Evolutionary conservation across 2,888 invertebrate species (phyloP), one percentile per base, ranked within the genome.

Genomic region (Ectemnius continuus): DNA sequence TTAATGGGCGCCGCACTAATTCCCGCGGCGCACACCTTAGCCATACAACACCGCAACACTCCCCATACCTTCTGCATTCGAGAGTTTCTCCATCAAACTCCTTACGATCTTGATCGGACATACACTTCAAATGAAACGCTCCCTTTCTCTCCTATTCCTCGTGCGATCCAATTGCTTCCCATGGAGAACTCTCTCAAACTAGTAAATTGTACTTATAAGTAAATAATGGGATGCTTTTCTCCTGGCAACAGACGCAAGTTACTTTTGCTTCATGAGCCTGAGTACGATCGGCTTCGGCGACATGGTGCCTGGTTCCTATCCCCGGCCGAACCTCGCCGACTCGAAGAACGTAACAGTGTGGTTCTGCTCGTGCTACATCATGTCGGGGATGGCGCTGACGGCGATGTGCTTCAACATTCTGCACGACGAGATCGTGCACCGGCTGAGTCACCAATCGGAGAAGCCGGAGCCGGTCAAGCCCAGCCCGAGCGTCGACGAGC

Each of bases 191-290:
- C 1, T 8, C 11, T 36, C 5, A 1, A 11, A 11, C 11, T 8
- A 36, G 36, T 36, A 4, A 8, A 59, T 60, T 60, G 13, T 58
- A 4, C 2, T 26, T 14, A 23, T 13, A 5, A 18, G 14, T 18
- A 14, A 23, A 5, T 20, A 14, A 60, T 4, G 14, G 2, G n/a
- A n/a, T 46, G 18, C 45, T 47, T 16, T 73, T 61, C 59, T 28
- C 1, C 77, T 36, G 60, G 62, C 14, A 18, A 63, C 58, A 93
- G 93, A 91, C 75, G 90, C 90, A 28, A 89, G 89, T 87, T 98
- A 97, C 91, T 98, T 98, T 92, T 98, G 98, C 91, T 98, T 98
- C 91, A 98, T 98, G 95, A 96, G 97, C 82, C 93, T 98, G 88
- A 97, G 96, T 86, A 97, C 97, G 16, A 97, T 97, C 87, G 98